phyloP scores from a whole-genome alignment of 2,113 vertebrate genomes.

The Oriolus oriolus region DNA sequence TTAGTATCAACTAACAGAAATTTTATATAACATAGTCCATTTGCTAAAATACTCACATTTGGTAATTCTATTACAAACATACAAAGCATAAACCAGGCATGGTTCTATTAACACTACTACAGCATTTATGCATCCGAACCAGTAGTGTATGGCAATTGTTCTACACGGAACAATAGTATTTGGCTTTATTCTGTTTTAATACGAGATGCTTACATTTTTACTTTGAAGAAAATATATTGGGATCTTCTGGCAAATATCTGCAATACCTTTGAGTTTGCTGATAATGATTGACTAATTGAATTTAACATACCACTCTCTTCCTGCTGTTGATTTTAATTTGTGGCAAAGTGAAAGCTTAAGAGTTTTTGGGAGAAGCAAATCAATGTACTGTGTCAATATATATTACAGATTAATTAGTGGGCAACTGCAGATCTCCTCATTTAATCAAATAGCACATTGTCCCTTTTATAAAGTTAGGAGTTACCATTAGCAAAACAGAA shows the following conservation, averaged over 20 bases:
- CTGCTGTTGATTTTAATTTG: neutral
- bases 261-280: neutral
- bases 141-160: neutral
- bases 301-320: neutral
- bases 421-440: neutral
- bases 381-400: neutral
- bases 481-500: neutral
- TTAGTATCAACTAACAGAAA: slow-evolving; percentile 53
- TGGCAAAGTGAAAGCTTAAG: neutral
- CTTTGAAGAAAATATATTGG: neutral
- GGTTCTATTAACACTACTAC: slow-evolving; percentile 19
- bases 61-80: slow-evolving; percentile 4
- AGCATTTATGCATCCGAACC: neutral
- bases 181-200: neutral
- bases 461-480: neutral
- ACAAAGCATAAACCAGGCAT: slow-evolving; percentile 5
- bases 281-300: slow-evolving; percentile 5
- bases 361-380: neutral
- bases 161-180: neutral
- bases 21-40: neutral
- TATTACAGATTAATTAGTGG: neutral
- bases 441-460: neutral
- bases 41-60: slow-evolving; percentile 1
- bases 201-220: neutral
- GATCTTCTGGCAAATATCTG: neutral